Evolutionary conservation across 2,888 invertebrate species (phyloP), one percentile per base, ranked within the genome.

Genomic region (Andricus quercusramuli): DNA sequence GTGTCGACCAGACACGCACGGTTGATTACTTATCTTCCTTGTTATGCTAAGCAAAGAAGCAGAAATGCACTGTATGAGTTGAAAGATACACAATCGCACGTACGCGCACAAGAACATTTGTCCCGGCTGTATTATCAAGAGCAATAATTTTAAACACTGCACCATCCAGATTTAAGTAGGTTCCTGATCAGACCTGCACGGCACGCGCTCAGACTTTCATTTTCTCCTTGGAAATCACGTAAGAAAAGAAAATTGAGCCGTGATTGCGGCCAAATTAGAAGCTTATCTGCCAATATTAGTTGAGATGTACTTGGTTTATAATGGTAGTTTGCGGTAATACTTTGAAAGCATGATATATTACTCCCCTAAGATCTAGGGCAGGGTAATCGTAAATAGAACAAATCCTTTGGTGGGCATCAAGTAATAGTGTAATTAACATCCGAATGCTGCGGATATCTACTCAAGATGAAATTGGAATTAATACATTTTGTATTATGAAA

Each of bases 1-100:
- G 74, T 29, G 56, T 29, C 74, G 32, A n/a, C 56, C 32, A 74
- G 74, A 37, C 74, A 74, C 74, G 74, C 74, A 56, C 74, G 56
- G 32, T 56, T 74, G 51, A 74, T 70, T 70, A 74, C 74, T 74
- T 74, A 74, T 74, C 74, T 74, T 74, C 74, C 74, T 74, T 74
- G 51, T 74, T 51, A 74, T 74, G 56, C 74, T 74, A 56, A 37
- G 74, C 74, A 74, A 74, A 70, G 70, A 70, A 47, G 47, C 70
- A 51, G 51, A 70, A 70, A 74, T 74, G 74, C 74, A 74, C 74
- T 74, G 29, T 37, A 74, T 74, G 29, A 15, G 25, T 51, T 47
- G 17, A 56, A 56, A 74, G 51, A 51, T 74, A 56, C 51, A 51
- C n/a, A 70, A 29, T 29, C 32, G 51, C 51, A 51, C 29, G 51